These are phyloP conservation scores for Ooceraea biroi DNA, from an alignment of 1,140 invertebrate genomes.

Conservation along the genomic window DNA sequence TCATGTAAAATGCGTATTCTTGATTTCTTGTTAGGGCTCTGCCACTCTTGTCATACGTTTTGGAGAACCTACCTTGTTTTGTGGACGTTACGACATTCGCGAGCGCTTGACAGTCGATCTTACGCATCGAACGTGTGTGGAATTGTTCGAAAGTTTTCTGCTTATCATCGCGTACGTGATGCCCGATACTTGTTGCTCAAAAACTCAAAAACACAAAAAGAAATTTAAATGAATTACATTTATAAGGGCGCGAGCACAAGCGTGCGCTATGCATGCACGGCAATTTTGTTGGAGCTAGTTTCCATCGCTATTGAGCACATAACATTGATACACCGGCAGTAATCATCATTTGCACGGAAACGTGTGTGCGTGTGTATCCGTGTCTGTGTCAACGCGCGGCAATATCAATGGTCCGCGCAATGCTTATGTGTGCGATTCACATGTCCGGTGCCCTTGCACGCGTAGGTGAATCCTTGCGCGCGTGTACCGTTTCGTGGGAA, in stretches of 20 bases:
- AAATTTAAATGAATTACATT: neutral
- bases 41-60: neutral
- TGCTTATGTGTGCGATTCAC: constrained; percentile 16
- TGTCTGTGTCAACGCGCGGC: constrained; percentile 58
- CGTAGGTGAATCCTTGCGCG: constrained; percentile 28
- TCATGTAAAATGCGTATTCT: constrained; percentile 17
- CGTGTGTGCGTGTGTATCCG: neutral
- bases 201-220: neutral
- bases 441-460: constrained; percentile 72
- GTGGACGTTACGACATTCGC: too few relatives aligned
- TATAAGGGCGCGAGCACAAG: neutral
- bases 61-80: neutral
- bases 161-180: neutral
- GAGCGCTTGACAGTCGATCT: too few relatives aligned
- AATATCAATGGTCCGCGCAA: constrained; percentile 10
- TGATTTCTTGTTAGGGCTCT: constrained; percentile 8
- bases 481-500: constrained; percentile 21
- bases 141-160: neutral
- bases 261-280: neutral
- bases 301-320: constrained; percentile 47
- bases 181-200: neutral
- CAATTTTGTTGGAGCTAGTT: constrained; percentile 21
- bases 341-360: constrained; percentile 50
- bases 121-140: too few relatives aligned
- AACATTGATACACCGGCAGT: constrained; percentile 51